Percentiles rank a stretch among this genome's conserved stretches.
phyloP scores from a whole-genome alignment of 2,113 vertebrate species.

The Spizaetus ornatus region DNA sequence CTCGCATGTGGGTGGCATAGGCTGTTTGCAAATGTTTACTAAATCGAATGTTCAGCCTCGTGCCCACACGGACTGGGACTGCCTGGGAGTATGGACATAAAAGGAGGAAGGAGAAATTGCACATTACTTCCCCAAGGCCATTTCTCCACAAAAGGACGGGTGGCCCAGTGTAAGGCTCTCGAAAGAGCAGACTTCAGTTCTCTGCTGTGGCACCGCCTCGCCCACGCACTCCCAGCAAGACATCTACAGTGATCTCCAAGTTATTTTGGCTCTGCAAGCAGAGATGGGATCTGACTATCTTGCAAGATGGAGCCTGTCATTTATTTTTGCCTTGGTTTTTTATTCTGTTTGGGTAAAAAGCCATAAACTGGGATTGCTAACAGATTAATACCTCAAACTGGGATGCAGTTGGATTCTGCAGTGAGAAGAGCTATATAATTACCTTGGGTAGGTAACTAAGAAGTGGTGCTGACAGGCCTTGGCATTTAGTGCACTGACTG shows the following conservation, averaged over 20 bases:
- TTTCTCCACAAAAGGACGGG: neutral
- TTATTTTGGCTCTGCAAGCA: neutral
- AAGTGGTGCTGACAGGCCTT: conserved; percentile 46
- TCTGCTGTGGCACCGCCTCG: neutral
- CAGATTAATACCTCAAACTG: neutral
- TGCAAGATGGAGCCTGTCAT: neutral
- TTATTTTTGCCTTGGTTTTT: neutral
- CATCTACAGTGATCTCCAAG: neutral
- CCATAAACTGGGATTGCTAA: neutral
- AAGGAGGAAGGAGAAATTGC: neutral
- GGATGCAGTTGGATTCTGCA: neutral
- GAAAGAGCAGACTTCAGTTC: neutral
- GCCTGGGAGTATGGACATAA: neutral
- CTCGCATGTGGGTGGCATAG: neutral
- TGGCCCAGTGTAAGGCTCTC: neutral
- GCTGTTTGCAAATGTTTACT: neutral
- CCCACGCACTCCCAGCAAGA: neutral
- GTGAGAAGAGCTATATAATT: neutral
- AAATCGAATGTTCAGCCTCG: neutral
- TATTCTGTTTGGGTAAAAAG: neutral
- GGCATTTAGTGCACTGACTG: conserved; percentile 2
- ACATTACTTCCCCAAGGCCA: neutral
- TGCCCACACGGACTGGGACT: neutral
- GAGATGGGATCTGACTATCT: neutral
- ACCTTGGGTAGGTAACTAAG: conserved; percentile 51